phyloP scores from a whole-genome alignment of 2,797 vertebrate species.

The Cryptoblepharus egeriae region DNA sequence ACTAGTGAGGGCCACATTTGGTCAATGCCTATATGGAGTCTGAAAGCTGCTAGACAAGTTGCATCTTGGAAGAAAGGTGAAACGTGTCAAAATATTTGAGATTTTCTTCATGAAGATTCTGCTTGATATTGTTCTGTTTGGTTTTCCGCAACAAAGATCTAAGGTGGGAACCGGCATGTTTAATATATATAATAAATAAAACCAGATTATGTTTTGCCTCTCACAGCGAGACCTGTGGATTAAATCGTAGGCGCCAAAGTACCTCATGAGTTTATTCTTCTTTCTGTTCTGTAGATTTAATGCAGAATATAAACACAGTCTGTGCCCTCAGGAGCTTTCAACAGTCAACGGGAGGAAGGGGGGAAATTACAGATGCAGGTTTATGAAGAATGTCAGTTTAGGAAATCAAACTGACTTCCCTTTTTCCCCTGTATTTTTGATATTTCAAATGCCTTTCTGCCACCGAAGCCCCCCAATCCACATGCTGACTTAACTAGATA shows the following conservation, averaged over 20 bases:
- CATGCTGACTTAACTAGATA: slow-evolving; percentile 58
- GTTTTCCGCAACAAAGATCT: no score
- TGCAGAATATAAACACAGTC: not conserved
- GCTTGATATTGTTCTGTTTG: no score
- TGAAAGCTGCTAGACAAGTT: no score
- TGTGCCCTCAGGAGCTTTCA: not conserved
- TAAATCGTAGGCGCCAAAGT: not conserved
- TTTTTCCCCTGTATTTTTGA: not conserved
- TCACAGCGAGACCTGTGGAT: no score
- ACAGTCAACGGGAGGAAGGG: not conserved
- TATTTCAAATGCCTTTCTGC: slow-evolving; percentile 30
- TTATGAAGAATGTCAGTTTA: slow-evolving; percentile 24
- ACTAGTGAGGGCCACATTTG: not conserved
- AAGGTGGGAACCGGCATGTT: no score
- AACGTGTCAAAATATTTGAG: no score
- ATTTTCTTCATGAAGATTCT: no score
- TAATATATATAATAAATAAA: not conserved
- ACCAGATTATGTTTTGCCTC: not conserved
- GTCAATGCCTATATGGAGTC: no score
- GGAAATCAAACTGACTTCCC: slow-evolving; percentile 23
- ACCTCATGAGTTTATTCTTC: not conserved
- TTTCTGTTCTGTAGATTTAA: slow-evolving; percentile 7
- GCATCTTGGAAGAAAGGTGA: no score
- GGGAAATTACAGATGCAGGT: slow-evolving; percentile 19
- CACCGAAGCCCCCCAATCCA: slow-evolving; percentile 35